These are phyloP conservation scores for Chelon labrosus DNA, from an alignment of 2,797 vertebrate genomes.

Conservation along the genomic window DNA sequence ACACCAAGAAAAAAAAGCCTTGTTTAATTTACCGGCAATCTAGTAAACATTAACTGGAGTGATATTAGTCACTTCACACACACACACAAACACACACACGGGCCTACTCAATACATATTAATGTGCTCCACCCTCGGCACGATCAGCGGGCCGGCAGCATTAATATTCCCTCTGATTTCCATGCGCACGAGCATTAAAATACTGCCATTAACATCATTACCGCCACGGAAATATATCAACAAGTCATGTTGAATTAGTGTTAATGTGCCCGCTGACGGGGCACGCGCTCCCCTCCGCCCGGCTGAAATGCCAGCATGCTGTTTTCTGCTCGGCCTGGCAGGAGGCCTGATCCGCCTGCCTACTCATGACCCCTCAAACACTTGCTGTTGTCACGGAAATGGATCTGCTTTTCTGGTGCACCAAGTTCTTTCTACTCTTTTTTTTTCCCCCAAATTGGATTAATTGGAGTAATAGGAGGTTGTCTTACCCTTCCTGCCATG, in stretches of 20 bases:
- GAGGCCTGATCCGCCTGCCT: slow-evolving; percentile 63
- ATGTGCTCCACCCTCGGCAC: slow-evolving; percentile 54
- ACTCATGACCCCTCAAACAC: slow-evolving; percentile 72
- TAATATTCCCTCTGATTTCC: slow-evolving; percentile 72
- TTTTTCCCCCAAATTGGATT: slow-evolving; percentile 71
- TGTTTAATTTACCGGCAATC: slow-evolving; percentile 33
- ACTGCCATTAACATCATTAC: slow-evolving; percentile 74
- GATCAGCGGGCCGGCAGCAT: slow-evolving; percentile 38
- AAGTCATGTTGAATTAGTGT: slow-evolving; percentile 75
- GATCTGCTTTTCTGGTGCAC: slow-evolving; percentile 59
- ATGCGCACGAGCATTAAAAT: slow-evolving; percentile 62
- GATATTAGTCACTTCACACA: slow-evolving; percentile 33
- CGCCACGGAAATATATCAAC: slow-evolving; percentile 71
- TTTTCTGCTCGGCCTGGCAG: slow-evolving; percentile 70
- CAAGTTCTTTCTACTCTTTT: slow-evolving; percentile 34
- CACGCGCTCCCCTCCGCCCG: slow-evolving; percentile 38
- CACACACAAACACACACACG: slow-evolving; percentile 6
- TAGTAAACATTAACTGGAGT: slow-evolving; percentile 40
- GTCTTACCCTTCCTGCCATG: slow-evolving; percentile 66
- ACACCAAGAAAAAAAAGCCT: neutral
- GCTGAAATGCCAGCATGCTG: slow-evolving; percentile 72
- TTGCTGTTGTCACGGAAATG: slow-evolving; percentile 74
- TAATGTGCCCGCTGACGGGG: slow-evolving; percentile 63
- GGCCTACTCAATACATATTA: slow-evolving; percentile 50
- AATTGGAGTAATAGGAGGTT: slow-evolving; percentile 80